A percentile compares a stretch with the other conserved stretches of the same genome.
Conservation (phyloP, 2,113 vertebrate genomes). For the Zootoca vivipara region DNA sequence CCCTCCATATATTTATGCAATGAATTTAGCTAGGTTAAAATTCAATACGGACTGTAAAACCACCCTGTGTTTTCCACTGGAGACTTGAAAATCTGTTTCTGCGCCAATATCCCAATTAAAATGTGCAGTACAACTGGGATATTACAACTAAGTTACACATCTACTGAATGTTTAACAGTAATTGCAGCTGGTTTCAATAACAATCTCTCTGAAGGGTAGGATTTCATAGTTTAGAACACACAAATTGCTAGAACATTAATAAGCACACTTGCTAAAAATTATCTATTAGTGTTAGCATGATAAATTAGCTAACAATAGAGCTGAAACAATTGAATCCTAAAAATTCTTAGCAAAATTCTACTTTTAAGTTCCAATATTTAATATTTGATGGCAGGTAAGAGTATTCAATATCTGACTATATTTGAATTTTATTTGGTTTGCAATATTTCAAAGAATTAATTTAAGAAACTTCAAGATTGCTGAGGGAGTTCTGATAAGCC, state of each 20-base stretch:
- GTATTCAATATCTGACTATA: background rate
- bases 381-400: background rate
- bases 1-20: slow-evolving; percentile 9
- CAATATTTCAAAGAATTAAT: background rate
- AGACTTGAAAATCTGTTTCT: slow-evolving; percentile 44
- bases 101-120: slow-evolving; percentile 41
- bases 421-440: background rate
- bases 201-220: slow-evolving; percentile 12
- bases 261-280: slow-evolving; percentile 21
- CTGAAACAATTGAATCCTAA: background rate
- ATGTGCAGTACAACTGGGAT: slow-evolving; percentile 38
- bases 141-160: slow-evolving; percentile 24
- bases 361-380: background rate
- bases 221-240: slow-evolving; percentile 1
- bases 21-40: slow-evolving; percentile 38
- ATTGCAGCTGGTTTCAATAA: slow-evolving; percentile 15
- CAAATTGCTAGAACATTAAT: background rate
- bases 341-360: background rate
- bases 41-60: slow-evolving; percentile 28
- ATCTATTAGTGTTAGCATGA: background rate
- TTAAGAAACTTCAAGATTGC: background rate
- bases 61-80: slow-evolving; percentile 13
- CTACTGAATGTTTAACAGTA: slow-evolving; percentile 29
- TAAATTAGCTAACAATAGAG: background rate
- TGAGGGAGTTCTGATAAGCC: background rate